Evolutionary conservation across 2,888 invertebrate species (phyloP).

Genomic region (Bembecia ichneumoniformis): DNA sequence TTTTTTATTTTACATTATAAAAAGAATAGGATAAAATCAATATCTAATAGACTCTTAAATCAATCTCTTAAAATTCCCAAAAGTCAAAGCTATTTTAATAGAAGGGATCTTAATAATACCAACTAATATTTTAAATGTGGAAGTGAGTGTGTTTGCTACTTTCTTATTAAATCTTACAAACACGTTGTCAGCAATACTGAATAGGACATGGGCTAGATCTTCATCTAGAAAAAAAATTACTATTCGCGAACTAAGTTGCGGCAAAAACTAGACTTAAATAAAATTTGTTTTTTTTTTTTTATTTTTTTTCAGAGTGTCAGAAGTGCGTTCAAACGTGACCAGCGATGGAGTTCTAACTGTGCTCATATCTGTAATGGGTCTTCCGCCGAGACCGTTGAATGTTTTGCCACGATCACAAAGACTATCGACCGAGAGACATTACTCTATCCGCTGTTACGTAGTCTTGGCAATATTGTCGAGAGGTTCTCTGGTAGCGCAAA

Average conservation of each 20-base stretch:
- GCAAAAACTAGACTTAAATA: background rate
- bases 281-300: background rate
- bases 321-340: constrained; percentile 61
- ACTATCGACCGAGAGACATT: constrained; percentile 39
- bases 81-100: too few species aligned
- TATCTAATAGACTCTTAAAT: too few species aligned
- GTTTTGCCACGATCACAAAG: constrained; percentile 42
- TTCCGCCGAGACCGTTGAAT: constrained; percentile 39
- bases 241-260: too few species aligned
- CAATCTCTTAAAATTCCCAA: too few species aligned
- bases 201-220: too few species aligned
- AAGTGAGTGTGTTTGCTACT: too few species aligned
- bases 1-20: too few species aligned
- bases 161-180: too few species aligned
- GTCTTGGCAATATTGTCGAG: constrained; percentile 75
- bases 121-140: background rate
- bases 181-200: too few species aligned
- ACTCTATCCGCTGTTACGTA: constrained; percentile 68
- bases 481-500: constrained; percentile 74
- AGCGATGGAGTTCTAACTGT: constrained; percentile 55
- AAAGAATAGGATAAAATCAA: too few species aligned
- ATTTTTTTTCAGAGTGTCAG: constrained; percentile 49
- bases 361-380: constrained; percentile 52
- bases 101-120: too few species aligned
- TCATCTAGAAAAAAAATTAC: too few species aligned